Conservation (phyloP, 1,140 invertebrate genomes). For the Acromyrmex charruanus region DNA sequence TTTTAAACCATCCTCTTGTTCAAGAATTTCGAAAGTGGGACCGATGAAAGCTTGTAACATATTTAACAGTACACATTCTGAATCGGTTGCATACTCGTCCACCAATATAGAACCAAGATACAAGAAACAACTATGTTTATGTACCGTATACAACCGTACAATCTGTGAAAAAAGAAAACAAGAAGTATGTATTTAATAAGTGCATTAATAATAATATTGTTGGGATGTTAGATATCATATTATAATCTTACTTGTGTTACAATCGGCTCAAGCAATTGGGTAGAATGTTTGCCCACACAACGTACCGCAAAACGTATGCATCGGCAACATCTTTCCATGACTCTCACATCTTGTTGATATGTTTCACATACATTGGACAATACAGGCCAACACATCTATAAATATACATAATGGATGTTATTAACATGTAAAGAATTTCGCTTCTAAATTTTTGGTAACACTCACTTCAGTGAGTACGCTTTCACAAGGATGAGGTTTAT, state of each 20-base stretch:
- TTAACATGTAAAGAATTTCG: not conserved
- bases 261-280: slow-evolving; percentile 92
- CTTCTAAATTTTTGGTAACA: slow-evolving; percentile 16
- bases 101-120: slow-evolving; percentile 98
- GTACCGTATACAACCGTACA: slow-evolving; percentile 92
- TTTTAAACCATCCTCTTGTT: slow-evolving; percentile 91
- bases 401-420: not conserved
- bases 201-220: not conserved
- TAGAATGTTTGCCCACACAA: slow-evolving; percentile 93
- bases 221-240: not conserved
- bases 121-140: slow-evolving; percentile 97
- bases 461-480: slow-evolving; percentile 91
- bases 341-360: slow-evolving; percentile 93
- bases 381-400: slow-evolving; percentile 91
- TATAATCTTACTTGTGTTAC: slow-evolving; percentile 89
- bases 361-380: slow-evolving; percentile 92
- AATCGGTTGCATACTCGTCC: slow-evolving; percentile 95
- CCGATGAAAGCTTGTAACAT: slow-evolving; percentile 96
- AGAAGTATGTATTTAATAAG: slow-evolving; percentile 11
- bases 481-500: slow-evolving; percentile 93
- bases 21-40: slow-evolving; percentile 94
- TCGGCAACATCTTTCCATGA: slow-evolving; percentile 97
- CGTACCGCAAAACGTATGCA: slow-evolving; percentile 96
- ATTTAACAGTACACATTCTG: slow-evolving; percentile 91
- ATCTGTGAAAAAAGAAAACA: slow-evolving; percentile 88